phyloP scores from a whole-genome alignment of 2,888 invertebrate genomes.

The Cetonia aurata region DNA sequence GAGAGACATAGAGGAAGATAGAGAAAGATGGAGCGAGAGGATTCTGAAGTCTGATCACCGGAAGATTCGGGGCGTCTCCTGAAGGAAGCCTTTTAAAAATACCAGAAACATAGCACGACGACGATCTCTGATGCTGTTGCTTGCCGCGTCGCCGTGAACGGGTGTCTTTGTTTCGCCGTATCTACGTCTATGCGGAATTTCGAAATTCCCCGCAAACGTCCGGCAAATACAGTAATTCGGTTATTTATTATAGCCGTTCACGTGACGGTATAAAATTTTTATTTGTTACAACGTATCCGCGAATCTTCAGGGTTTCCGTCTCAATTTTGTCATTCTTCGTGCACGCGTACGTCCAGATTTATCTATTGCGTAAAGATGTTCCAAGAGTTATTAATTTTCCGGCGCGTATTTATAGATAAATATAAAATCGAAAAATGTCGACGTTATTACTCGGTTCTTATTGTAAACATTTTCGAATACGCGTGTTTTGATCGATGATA shows the following conservation, averaged over 20 bases:
- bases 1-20: too few relatives aligned
- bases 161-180: too few relatives aligned
- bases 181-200: too few relatives aligned
- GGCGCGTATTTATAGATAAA: slow-evolving; percentile 10
- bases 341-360: not conserved
- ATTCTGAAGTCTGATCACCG: slow-evolving; percentile 18
- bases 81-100: slow-evolving; percentile 7
- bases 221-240: too few relatives aligned
- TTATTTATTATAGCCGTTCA: too few relatives aligned
- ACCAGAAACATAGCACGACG: too few relatives aligned
- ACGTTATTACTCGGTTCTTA: slow-evolving; percentile 1
- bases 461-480: slow-evolving; percentile 13
- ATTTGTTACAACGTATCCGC: not conserved
- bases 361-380: not conserved
- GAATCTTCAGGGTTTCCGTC: not conserved
- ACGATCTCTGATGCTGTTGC: too few relatives aligned
- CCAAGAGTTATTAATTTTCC: slow-evolving; percentile 13
- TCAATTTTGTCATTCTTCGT: not conserved
- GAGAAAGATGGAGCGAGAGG: not conserved
- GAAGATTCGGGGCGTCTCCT: slow-evolving; percentile 14
- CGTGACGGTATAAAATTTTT: not conserved
- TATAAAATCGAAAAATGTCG: slow-evolving; percentile 3
- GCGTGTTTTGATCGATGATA: slow-evolving; percentile 4
- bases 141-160: too few relatives aligned
- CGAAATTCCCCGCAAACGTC: too few relatives aligned